Evolutionary conservation across 2,888 invertebrate genomes (phyloP).

Genomic region (Pachymerium ferrugineum): DNA sequence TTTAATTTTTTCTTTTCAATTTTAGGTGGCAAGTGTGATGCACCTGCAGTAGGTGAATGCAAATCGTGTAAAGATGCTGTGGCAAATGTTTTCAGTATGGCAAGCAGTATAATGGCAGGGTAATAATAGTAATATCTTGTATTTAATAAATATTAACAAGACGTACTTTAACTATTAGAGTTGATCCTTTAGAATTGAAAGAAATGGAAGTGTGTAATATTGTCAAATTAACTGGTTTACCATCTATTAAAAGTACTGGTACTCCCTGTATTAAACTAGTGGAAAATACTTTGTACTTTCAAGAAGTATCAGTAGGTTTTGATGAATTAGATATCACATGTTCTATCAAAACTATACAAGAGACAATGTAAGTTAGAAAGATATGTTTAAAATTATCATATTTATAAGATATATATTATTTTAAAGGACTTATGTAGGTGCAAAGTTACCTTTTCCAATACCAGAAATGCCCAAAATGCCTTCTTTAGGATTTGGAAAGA

Average conservation of each 20-base stretch:
- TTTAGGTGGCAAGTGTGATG: background rate
- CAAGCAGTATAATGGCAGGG: background rate
- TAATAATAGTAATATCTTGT: background rate
- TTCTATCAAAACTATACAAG: background rate
- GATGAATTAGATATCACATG: background rate
- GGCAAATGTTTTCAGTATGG: background rate
- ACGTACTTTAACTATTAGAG: background rate
- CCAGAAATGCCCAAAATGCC: background rate
- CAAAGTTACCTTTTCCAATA: too few relatives aligned
- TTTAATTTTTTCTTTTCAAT: background rate
- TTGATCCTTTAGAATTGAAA: background rate
- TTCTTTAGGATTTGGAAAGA: background rate
- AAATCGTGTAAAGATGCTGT: background rate
- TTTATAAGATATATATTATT: too few relatives aligned
- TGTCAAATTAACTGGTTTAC: background rate
- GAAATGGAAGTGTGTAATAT: background rate
- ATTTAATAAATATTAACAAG: background rate
- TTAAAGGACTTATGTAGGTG: background rate
- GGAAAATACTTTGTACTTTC: background rate
- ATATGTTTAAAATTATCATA: too few relatives aligned
- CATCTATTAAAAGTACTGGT: background rate
- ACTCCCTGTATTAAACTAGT: background rate
- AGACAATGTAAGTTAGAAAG: background rate
- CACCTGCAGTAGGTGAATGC: background rate
- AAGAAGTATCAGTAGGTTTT: background rate